Evolutionary conservation across 2,888 invertebrate species (phyloP), one percentile per base, ranked within the genome.

Genomic region (Amitus sp.): DNA sequence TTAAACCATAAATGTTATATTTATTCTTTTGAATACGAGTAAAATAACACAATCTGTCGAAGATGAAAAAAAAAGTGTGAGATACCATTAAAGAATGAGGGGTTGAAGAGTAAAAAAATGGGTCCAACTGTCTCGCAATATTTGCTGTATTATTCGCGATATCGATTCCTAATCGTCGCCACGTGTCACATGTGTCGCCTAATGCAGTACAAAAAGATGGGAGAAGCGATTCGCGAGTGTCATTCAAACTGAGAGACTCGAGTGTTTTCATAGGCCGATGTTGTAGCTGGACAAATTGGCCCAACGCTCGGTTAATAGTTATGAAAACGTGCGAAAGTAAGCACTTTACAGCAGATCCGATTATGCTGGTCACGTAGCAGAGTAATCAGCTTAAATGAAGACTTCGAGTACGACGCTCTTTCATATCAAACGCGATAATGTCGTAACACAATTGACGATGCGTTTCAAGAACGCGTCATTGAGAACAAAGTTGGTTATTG

Each of bases 321-420:
- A n/a, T n/a, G n/a, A 74, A 67, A 78, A 77, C 76, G 77, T 76
- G 78, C 77, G 74, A 77, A 76, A 76, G 71, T 72, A 73, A 78
- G 74, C 71, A 68, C 76, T 72, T 75, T 74, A 62, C 56, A 69
- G 50, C 62, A 72, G 73, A 77, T 77, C 75, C 71, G 76, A 75
- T 77, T 75, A 76, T 50, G 57, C 52, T 73, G 72, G 76, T 77
- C 76, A 72, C 66, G 74, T 71, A 75, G 70, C 59, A 48, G 46
- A 55, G 59, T 73, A 77, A 77, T 73, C 73, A 73, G 71, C 71
- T 73, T 75, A 73, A 55, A 49, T 34, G 27, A 15, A 9, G 9
- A 45, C 27, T 12, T 7, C 13, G 20, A 12, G 15, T 13, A 45
- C n/a, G n/a, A n/a, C 15, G 23, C 15, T 45, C 13, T 27, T 23